phyloP scores from a whole-genome alignment of 23 tunicate species.

The Oikopleura vanhoeffeni region DNA sequence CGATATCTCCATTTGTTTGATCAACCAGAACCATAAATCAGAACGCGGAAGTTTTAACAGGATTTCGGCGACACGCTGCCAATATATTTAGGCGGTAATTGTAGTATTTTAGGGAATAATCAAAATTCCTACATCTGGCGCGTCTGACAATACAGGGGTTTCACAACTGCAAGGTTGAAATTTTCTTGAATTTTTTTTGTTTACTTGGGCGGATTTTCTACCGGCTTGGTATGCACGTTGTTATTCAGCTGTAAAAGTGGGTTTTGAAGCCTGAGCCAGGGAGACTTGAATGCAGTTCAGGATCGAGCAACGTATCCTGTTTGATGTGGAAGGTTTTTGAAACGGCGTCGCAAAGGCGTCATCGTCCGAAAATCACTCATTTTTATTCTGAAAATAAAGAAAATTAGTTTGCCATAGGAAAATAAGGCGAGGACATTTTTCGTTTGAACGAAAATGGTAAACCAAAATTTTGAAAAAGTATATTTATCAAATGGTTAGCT shows the following conservation, averaged over 20 bases:
- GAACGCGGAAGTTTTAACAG: neutral
- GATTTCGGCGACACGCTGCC: neutral
- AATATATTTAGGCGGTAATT: neutral
- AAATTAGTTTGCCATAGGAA: neutral
- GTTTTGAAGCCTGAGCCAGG: neutral
- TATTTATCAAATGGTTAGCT: too few species aligned
- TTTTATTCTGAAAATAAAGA: neutral
- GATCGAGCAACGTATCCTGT: neutral
- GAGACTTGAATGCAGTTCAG: neutral
- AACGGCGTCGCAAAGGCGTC: neutral
- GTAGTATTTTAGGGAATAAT: neutral
- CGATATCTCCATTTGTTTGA: neutral
- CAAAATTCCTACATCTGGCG: neutral
- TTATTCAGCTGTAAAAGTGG: too few species aligned
- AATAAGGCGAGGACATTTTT: too few species aligned
- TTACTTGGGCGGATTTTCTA: too few species aligned
- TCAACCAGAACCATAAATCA: neutral
- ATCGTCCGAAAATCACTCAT: neutral
- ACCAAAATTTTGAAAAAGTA: neutral
- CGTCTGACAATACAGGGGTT: neutral
- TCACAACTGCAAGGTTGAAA: neutral
- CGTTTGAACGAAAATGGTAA: neutral
- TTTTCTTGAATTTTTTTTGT: too few species aligned
- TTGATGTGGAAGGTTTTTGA: neutral
- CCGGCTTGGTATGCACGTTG: too few species aligned